Base-by-base conservation (phyloP, 37 sponge, comb jelly and placozoan genomes). In the Aplysina aerophoba region DNA sequence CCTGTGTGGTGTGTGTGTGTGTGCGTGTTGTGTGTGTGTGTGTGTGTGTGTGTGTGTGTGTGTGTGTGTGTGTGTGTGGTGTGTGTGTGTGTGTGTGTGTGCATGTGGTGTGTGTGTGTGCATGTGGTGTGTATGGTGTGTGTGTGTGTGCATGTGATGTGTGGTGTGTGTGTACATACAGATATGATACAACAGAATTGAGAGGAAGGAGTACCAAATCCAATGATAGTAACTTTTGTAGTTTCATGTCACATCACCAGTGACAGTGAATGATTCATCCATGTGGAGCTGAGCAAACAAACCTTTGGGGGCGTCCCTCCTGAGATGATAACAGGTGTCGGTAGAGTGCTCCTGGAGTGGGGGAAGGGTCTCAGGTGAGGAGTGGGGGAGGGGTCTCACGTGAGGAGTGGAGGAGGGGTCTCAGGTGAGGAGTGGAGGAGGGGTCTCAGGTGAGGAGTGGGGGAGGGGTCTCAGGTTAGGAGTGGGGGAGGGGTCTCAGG, bases 91-190 rank as follows among this genome's bases (percentile, higher is more conserved):
- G 35, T 15, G 44, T 31, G 69, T 16, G 69, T 35, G 71, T 30
- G 71, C 59, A 36, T 37, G 60, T 38, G 78, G 55, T 28, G 50
- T 44, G 50, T 44, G 50, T 44, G 50, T 44, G 50, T 44, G 50
- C 50, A 8, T 44, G 50, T 44, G 50, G 50, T 44, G 50, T 44
- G 50, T 81, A 63, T 81, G 82, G 82, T 59, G 60, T 81, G 62
- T 58, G 62, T 81, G 62, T 81, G 82, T 81, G 82, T 81, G 82
- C 56, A 63, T 81, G 82, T 81, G 82, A 35, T 81, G 62, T 61
- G 82, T 81, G 82, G 82, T 81, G 82, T 81, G 82, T 81, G 82
- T 81, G 82, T 81, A n/a, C n/a, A n/a, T n/a, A n/a, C n/a, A n/a
- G n/a, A n/a, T n/a, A n/a, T n/a, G n/a, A n/a, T n/a, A n/a, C n/a